A percentile compares a stretch with the other conserved stretches of the same genome.
Evolutionary conservation across 2,797 vertebrate genomes (phyloP).

Genomic region (Numenius phaeopus): DNA sequence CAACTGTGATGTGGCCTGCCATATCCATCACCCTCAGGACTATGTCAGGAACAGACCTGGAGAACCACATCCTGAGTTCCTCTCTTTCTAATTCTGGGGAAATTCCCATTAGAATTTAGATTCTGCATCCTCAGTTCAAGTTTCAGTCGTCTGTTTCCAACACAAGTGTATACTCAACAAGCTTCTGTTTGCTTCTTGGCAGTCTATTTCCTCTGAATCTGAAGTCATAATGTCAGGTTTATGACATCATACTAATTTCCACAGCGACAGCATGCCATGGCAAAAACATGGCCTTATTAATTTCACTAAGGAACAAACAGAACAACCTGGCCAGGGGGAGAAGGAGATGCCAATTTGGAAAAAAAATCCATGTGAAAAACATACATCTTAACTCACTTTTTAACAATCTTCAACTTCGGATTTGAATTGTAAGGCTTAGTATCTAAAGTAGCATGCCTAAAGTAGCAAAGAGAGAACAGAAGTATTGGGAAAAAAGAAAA

Average conservation of each 20-base stretch:
- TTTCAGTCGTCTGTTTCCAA: background rate
- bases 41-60: background rate
- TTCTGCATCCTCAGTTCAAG: background rate
- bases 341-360: background rate
- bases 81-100: background rate
- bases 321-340: background rate
- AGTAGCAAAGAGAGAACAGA: background rate
- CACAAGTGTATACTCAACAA: background rate
- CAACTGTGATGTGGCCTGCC: background rate
- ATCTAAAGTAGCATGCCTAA: background rate
- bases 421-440: background rate
- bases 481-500: background rate
- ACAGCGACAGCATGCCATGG: background rate
- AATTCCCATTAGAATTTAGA: background rate
- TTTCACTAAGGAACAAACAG: background rate
- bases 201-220: background rate
- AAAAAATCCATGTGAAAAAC: background rate
- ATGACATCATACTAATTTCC: background rate
- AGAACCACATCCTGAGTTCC: background rate
- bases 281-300: background rate
- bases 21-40: background rate
- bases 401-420: background rate
- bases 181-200: background rate
- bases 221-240: background rate
- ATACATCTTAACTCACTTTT: background rate